These are phyloP conservation scores for Hirtodrosophila confusa DNA, from an alignment of 2,888 invertebrate genomes.

Conservation along the genomic window DNA sequence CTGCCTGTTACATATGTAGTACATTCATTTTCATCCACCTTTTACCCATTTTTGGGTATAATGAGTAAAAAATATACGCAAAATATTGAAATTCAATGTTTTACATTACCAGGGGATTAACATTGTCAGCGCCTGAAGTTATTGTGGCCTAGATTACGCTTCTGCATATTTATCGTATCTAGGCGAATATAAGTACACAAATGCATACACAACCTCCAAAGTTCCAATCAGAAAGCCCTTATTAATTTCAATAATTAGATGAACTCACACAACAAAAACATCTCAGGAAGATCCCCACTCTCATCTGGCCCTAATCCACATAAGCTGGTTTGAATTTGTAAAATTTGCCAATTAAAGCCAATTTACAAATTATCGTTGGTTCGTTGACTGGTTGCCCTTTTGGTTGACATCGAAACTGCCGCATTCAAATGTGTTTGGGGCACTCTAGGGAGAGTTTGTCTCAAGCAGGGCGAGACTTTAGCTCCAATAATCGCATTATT, in stretches of 20 bases:
- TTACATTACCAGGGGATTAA: conserved; percentile 71
- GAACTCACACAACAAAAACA: conserved; percentile 21
- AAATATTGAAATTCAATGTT: conserved; percentile 74
- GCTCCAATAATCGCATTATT: conserved; percentile 72
- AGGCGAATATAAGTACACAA: not conserved
- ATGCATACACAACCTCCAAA: no score
- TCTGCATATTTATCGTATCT: not conserved
- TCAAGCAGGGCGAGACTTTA: conserved; percentile 16
- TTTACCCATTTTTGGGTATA: no score
- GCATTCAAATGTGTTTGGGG: conserved; percentile 47
- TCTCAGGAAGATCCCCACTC: not conserved
- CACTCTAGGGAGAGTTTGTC: conserved; percentile 15
- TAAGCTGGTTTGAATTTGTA: conserved; percentile 25
- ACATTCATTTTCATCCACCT: no score
- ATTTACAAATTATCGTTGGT: conserved; percentile 57
- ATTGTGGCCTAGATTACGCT: conserved; percentile 7
- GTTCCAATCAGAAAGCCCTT: conserved; percentile 35
- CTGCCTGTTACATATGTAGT: no score
- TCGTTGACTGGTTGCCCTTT: conserved; percentile 22
- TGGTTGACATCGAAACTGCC: conserved; percentile 11
- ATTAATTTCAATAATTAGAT: conserved; percentile 64
- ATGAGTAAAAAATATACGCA: conserved; percentile 29
- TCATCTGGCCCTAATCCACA: not conserved
- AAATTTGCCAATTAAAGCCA: conserved; percentile 66
- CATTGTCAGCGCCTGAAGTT: conserved; percentile 56